Evolutionary conservation across 2,797 vertebrate species (phyloP).

Genomic region (Anomalospiza imberbis): DNA sequence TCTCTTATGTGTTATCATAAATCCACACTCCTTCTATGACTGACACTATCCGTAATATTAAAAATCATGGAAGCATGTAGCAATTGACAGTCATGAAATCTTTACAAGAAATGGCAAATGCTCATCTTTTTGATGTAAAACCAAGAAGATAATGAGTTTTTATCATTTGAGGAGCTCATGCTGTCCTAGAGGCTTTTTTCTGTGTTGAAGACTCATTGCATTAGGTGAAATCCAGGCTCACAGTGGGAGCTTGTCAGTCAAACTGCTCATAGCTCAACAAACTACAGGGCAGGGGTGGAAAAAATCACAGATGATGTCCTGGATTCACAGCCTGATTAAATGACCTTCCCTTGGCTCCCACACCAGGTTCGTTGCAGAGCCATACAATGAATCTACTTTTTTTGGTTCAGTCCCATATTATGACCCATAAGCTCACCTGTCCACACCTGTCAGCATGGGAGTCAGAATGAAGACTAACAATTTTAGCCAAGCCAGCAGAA

Average conservation of each 20-base stretch:
- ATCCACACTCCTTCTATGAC: neutral
- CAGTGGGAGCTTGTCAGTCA: neutral
- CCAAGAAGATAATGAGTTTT: neutral
- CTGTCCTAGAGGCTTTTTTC: neutral
- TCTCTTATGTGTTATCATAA: neutral
- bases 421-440: neutral
- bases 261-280: neutral
- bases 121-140: neutral
- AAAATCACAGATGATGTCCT: neutral
- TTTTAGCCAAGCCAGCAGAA: neutral
- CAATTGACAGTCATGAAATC: neutral
- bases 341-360: neutral
- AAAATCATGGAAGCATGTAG: neutral
- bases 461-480: neutral
- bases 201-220: neutral
- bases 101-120: neutral
- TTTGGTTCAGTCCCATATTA: neutral
- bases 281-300: neutral
- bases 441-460: accelerated
- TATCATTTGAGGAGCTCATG: neutral
- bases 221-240: neutral
- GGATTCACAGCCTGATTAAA: neutral
- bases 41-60: neutral
- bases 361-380: neutral
- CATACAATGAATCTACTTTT: neutral